phyloP scores from a whole-genome alignment of 2,888 invertebrate genomes.

The Lapara coniferarum region DNA sequence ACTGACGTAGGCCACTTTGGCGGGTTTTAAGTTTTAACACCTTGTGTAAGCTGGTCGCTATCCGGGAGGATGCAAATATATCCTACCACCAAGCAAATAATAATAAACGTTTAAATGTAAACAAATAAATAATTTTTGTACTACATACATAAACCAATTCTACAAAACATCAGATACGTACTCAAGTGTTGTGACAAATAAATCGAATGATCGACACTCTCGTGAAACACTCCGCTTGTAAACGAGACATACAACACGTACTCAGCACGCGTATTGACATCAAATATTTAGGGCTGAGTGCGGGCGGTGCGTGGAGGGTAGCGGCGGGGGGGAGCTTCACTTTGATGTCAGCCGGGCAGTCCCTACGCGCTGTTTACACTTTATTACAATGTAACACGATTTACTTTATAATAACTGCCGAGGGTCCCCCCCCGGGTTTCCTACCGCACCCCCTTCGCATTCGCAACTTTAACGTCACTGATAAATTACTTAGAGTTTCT shows the following conservation, averaged over 20 bases:
- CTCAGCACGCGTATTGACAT: background rate
- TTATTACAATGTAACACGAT: slow-evolving; percentile 8
- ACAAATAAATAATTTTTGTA: no score
- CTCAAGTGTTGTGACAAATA: background rate
- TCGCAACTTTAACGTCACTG: slow-evolving; percentile 18
- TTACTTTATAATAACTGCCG: slow-evolving; percentile 18
- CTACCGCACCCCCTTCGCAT: background rate
- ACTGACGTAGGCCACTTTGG: no score
- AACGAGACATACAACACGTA: slow-evolving; percentile 7
- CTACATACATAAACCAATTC: no score
- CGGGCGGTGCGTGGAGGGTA: background rate
- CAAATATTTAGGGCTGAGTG: slow-evolving; percentile 6
- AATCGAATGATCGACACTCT: background rate
- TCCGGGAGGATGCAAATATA: no score
- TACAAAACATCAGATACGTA: background rate
- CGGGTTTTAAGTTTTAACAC: no score
- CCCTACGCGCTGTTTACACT: slow-evolving; percentile 5
- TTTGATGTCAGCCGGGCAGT: background rate
- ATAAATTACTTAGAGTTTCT: slow-evolving; percentile 21
- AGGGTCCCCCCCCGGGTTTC: background rate
- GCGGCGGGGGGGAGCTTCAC: background rate
- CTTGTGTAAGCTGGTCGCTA: no score
- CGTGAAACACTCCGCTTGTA: background rate
- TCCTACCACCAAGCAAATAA: no score
- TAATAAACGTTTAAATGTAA: no score